Evolutionary conservation across 2,113 vertebrate genomes (phyloP), one percentile per base, ranked within the genome.

Genomic region (Pelecanus crispus): DNA sequence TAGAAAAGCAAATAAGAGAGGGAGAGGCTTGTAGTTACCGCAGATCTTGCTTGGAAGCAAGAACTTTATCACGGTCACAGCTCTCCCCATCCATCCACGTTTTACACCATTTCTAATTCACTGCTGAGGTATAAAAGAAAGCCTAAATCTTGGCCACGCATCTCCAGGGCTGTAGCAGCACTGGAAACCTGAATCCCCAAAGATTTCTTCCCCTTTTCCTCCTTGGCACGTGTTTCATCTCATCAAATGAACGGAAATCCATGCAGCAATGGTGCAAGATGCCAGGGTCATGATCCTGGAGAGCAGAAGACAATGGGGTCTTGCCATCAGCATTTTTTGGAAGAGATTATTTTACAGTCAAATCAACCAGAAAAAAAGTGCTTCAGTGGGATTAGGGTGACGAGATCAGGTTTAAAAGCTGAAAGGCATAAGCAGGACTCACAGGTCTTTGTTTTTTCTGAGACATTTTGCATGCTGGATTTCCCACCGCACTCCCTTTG

Each of bases 261-360:
- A 0, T 1, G 58, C n/a, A 38, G 58, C 1, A 3, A 45, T 16
- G 55, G 59, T 0, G 0, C 0, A 1, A 67, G 40, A 20, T 0
- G 1, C 22, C 0, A 0, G 40, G n/a, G 17, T 47, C 0, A 1
- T 4, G 18, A 42, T 72, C 53, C 49, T 2, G 19, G 53, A 42
- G 14, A 22, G 38, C 1, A 12, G 66, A 5, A 5, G 1, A 16
- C 0, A 1, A 20, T 7, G 32, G 10, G n/a, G 42, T 11, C 44
- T 42, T 32, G 13, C 17, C 2, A 1, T 17, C 1, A 38, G 47
- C 2, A 1, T n/a, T 40, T 58, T 47, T 58, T n/a, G 65, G 59
- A 55, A 59, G 63, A 74, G 14, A 56, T 55, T n/a, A 17, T 65
- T 63, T 65, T 52, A 24, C 28, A 16, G 24, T 56, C 22, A 21